Conservation (phyloP, 2,113 vertebrate genomes). For the Brachyistius frenatus region DNA sequence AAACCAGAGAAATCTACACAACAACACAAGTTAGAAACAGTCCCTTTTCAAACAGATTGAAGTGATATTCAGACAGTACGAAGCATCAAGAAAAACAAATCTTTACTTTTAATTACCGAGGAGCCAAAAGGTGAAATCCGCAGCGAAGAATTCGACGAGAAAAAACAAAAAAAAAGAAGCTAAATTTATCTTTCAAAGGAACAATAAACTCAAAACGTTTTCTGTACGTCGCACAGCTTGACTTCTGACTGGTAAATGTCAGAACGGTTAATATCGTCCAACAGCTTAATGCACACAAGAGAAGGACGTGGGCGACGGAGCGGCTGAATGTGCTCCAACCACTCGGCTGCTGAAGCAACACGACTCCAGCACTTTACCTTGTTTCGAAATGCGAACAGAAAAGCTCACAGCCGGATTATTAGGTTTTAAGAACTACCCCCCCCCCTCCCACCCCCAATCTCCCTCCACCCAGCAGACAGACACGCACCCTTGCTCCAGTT, state of each 20-base stretch:
- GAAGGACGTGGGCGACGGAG: neutral
- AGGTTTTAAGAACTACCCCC: no score
- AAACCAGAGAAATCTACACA: neutral
- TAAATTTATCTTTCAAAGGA: conserved; percentile 6
- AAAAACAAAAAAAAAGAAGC: neutral
- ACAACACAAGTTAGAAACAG: neutral
- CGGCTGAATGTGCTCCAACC: neutral
- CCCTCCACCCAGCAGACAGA: no score
- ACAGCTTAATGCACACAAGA: neutral
- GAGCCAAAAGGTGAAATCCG: neutral
- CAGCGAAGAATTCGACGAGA: neutral
- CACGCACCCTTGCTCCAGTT: neutral
- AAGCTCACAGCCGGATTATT: no score
- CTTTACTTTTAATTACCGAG: neutral
- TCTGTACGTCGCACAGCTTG: neutral
- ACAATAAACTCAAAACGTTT: neutral
- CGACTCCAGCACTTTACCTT: no score
- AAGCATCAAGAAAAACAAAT: neutral
- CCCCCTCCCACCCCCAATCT: no score
- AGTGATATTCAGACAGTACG: no score
- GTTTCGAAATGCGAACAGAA: no score
- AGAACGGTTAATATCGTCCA: conserved; percentile 10
- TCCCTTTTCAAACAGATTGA: no score
- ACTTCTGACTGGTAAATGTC: conserved; percentile 1
- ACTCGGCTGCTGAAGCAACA: no score